Conservation (phyloP, 2,888 invertebrate genomes). For the Drosophila prostipennis region DNA sequence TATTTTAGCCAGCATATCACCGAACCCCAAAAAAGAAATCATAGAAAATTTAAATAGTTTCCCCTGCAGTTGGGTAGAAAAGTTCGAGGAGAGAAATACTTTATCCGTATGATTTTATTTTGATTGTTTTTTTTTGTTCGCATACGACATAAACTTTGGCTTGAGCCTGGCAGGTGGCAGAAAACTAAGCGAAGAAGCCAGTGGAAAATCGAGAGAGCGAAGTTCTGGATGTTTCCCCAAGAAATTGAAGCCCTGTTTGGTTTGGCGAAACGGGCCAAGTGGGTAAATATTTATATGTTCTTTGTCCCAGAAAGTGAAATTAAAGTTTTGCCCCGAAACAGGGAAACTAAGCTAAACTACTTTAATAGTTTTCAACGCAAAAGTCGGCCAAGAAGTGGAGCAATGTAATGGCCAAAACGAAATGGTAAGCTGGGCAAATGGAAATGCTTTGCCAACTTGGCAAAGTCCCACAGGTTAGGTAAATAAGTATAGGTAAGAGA, state of each 20-base stretch:
- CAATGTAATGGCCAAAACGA: conserved; percentile 30
- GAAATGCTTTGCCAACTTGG: background rate
- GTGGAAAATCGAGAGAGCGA: conserved; percentile 10
- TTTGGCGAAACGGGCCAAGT: conserved; percentile 25
- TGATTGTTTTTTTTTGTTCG: conserved; percentile 23
- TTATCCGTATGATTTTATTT: conserved; percentile 38
- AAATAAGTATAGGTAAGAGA: background rate
- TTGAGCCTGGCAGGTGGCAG: conserved; percentile 30
- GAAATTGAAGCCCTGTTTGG: conserved; percentile 56
- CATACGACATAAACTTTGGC: conserved; percentile 38
- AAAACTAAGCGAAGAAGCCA: background rate
- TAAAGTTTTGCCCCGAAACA: conserved; percentile 57
- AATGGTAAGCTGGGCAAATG: conserved; percentile 21
- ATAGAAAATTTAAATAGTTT: conserved; percentile 76
- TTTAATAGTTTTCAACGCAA: conserved; percentile 67
- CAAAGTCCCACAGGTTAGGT: background rate
- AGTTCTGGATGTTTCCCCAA: conserved; percentile 27
- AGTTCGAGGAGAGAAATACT: conserved; percentile 22
- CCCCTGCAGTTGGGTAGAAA: conserved; percentile 26
- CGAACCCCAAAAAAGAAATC: conserved; percentile 40
- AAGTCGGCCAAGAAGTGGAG: conserved; percentile 43
- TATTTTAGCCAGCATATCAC: conserved; percentile 48
- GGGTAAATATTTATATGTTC: conserved; percentile 37
- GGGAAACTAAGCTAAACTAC: conserved; percentile 56
- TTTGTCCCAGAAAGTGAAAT: conserved; percentile 63